Percentiles rank a stretch among this genome's conserved stretches.
Conservation (phyloP, 2,113 vertebrate genomes). For the Centrocercus urophasianus region DNA sequence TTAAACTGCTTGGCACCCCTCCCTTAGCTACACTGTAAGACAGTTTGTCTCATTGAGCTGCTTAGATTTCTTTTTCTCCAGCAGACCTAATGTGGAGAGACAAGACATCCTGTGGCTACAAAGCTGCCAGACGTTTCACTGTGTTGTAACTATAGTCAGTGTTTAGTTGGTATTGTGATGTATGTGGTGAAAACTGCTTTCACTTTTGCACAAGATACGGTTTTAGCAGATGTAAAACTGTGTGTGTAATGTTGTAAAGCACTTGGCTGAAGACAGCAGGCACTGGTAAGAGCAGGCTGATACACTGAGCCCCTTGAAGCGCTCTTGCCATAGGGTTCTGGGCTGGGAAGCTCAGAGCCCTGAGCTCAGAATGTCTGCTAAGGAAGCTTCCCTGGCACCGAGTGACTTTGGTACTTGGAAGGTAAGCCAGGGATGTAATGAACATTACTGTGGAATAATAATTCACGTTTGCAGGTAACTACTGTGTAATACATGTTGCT, state of each 20-base stretch:
- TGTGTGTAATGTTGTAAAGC: neutral
- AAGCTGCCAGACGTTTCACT: neutral
- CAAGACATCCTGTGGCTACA: neutral
- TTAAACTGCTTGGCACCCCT: neutral
- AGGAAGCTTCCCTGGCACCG: neutral
- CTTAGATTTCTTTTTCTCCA: neutral
- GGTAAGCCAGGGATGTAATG: neutral
- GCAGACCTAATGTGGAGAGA: neutral
- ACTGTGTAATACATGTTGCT: neutral
- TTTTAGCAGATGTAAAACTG: neutral
- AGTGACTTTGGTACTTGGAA: neutral
- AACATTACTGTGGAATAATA: neutral
- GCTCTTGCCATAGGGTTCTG: neutral
- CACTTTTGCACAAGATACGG: neutral
- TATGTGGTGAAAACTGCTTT: neutral
- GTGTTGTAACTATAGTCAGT: neutral
- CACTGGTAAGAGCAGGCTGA: neutral
- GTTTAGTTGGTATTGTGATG: neutral
- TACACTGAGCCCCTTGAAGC: neutral
- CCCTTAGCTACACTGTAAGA: neutral
- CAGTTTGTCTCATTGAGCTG: neutral
- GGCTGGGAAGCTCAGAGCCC: neutral
- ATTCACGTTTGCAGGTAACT: neutral
- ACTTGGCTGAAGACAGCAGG: neutral
- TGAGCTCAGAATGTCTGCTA: neutral